These are phyloP conservation scores for Zaprionus davidi DNA, from an alignment of 1,140 invertebrate genomes.

Conservation along the genomic window DNA sequence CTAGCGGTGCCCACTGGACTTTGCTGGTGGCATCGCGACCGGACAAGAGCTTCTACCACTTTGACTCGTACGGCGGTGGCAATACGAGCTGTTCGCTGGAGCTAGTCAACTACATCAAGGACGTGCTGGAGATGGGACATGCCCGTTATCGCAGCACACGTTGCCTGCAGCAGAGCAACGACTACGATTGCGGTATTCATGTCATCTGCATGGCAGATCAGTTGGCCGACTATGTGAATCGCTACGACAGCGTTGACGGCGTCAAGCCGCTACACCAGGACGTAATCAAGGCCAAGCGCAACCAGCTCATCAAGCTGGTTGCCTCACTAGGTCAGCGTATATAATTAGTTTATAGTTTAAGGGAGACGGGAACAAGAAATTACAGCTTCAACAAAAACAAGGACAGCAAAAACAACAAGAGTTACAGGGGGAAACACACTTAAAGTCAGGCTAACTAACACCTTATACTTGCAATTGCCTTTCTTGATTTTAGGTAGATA, in stretches of 20 bases:
- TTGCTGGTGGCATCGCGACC: constrained; percentile 89
- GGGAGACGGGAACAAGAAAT: not conserved
- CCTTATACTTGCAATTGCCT: not conserved
- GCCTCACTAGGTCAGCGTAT: constrained; percentile 62
- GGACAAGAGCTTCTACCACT: constrained; percentile 90
- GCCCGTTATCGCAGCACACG: constrained; percentile 84
- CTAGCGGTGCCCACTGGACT: constrained; percentile 94
- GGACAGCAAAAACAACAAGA: not conserved
- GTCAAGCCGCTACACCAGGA: constrained; percentile 71
- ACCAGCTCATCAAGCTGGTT: constrained; percentile 85
- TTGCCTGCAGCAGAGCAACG: constrained; percentile 90
- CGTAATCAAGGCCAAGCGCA: constrained; percentile 85
- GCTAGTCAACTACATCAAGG: constrained; percentile 77
- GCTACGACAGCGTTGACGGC: constrained; percentile 71
- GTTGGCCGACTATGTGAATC: constrained; percentile 85
- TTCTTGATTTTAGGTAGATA: not conserved
- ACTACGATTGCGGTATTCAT: constrained; percentile 92
- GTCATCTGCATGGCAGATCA: constrained; percentile 90
- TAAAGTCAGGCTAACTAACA: not conserved
- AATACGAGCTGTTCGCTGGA: constrained; percentile 86
- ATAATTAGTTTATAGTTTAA: constrained; percentile 27
- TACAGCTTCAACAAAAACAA: not conserved
- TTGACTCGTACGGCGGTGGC: constrained; percentile 89
- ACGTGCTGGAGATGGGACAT: constrained; percentile 53
- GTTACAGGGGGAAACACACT: not conserved